Evolutionary conservation across 2,888 invertebrate genomes (phyloP).

Genomic region (Lissonota sp.): DNA sequence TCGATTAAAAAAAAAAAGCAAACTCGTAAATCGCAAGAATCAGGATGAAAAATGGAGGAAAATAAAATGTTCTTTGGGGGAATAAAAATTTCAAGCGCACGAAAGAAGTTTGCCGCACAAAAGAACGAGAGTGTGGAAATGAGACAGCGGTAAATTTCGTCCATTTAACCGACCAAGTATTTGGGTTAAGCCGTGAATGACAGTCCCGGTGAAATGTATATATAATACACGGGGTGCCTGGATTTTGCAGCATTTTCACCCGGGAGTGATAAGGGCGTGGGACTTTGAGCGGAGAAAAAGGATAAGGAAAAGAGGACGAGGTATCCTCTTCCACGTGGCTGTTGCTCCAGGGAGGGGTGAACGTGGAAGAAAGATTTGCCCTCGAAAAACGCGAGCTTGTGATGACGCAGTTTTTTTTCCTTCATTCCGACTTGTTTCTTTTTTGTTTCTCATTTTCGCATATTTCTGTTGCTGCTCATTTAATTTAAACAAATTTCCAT

Average conservation of each 20-base stretch:
- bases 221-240: constrained; percentile 52
- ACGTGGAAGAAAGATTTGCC: constrained; percentile 52
- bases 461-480: neutral
- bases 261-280: constrained; percentile 64
- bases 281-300: constrained; percentile 35
- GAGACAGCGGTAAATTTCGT: constrained; percentile 39
- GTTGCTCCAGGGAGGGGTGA: constrained; percentile 51
- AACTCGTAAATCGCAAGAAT: too few relatives aligned
- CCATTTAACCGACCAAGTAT: constrained; percentile 66
- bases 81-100: too few relatives aligned
- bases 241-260: constrained; percentile 54
- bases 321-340: constrained; percentile 61
- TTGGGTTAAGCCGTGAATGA: constrained; percentile 75
- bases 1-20: too few relatives aligned
- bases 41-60: too few relatives aligned
- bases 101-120: too few relatives aligned
- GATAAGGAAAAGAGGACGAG: constrained; percentile 40
- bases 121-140: constrained; percentile 14
- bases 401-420: constrained; percentile 48
- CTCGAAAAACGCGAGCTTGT: constrained; percentile 32
- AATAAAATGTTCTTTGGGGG: too few relatives aligned
- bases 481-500: too few relatives aligned
- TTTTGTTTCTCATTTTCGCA: neutral
- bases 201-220: constrained; percentile 61
- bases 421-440: constrained; percentile 11